Evolutionary conservation across 2,888 invertebrate species (phyloP).

Genomic region (Latrodectus hesperus): DNA sequence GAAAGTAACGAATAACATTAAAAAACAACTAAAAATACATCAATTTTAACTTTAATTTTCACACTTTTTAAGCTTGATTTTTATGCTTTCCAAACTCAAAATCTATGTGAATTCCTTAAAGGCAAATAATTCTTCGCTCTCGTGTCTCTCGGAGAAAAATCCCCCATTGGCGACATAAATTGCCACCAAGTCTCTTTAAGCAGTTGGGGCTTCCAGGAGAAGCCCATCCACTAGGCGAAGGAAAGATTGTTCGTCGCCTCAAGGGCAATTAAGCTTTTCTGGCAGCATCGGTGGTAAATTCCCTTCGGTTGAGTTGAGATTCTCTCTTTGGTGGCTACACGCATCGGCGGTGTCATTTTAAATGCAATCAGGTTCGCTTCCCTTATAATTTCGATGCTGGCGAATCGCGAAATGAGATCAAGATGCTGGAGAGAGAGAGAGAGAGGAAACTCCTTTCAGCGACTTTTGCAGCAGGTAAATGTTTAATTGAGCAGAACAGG

Average conservation of each 20-base stretch:
- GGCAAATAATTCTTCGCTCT: too few relatives aligned
- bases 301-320: neutral
- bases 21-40: too few relatives aligned
- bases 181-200: neutral
- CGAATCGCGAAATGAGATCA: neutral
- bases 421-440: neutral
- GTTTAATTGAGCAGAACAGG: neutral
- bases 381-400: neutral
- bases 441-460: neutral
- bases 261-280: constrained; percentile 2
- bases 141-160: too few relatives aligned
- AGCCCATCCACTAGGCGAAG: neutral
- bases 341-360: neutral
- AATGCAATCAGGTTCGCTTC: neutral
- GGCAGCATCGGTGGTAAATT: neutral
- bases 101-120: too few relatives aligned
- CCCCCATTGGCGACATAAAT: neutral
- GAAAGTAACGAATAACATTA: too few relatives aligned
- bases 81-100: too few relatives aligned
- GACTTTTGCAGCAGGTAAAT: neutral
- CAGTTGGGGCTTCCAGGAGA: neutral
- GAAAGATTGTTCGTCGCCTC: neutral
- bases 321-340: neutral
- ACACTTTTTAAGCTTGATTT: too few relatives aligned
- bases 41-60: too few relatives aligned